These are phyloP conservation scores for Erinaceus europaeus DNA, from an alignment of 2,113 vertebrate species.

Conservation along the genomic window DNA sequence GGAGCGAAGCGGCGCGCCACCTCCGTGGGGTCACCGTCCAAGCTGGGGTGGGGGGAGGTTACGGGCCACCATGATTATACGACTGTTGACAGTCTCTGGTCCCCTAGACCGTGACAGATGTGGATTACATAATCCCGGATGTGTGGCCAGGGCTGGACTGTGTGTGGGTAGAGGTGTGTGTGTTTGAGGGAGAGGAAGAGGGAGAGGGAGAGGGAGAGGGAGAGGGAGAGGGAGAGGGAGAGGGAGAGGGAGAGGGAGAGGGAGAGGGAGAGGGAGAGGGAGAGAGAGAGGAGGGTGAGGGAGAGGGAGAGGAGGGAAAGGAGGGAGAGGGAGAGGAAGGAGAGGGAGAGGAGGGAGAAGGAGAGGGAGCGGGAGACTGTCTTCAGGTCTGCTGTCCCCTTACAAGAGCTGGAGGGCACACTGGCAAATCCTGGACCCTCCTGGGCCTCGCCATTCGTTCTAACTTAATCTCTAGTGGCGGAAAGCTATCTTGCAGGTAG, in stretches of 20 bases:
- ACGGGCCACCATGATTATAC: background rate
- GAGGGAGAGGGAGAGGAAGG: background rate
- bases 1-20: background rate
- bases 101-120: background rate
- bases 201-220: background rate
- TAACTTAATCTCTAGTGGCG: no score
- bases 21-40: background rate
- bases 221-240: background rate
- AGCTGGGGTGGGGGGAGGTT: no score
- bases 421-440: no score
- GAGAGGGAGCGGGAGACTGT: background rate
- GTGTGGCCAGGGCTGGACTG: background rate
- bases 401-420: background rate
- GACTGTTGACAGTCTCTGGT: background rate
- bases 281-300: background rate
- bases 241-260: no score
- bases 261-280: no score
- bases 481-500: background rate
- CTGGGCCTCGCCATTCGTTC: no score
- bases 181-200: background rate
- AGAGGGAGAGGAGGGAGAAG: no score
- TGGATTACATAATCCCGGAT: constrained; percentile 47
- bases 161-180: no score
- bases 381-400: background rate
- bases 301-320: no score